Percentiles rank a stretch among this genome's conserved stretches.
Evolutionary conservation across 2,888 invertebrate genomes (phyloP).

Genomic region (Smittia sp.): DNA sequence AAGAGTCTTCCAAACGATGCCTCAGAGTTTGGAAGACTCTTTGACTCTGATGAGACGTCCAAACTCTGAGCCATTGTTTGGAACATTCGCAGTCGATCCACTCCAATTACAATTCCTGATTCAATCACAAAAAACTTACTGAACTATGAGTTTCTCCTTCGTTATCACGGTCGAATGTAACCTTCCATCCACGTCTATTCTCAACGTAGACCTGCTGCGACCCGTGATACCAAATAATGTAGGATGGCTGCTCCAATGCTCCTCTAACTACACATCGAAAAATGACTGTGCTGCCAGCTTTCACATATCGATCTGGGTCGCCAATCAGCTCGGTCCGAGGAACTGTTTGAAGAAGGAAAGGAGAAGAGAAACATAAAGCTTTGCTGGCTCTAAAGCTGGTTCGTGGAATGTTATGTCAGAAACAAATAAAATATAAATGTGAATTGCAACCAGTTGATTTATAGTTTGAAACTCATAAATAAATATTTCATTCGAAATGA

Average conservation of each 20-base stretch:
- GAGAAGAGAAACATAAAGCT: not conserved
- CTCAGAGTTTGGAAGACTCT: too few relatives aligned
- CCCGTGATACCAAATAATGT: conserved; percentile 83
- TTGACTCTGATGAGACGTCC: too few relatives aligned
- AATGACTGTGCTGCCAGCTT: conserved; percentile 76
- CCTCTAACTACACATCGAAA: conserved; percentile 80
- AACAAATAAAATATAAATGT: conserved; percentile 21
- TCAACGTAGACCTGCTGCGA: conserved; percentile 42
- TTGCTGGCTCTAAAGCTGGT: not conserved
- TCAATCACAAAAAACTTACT: conserved; percentile 18
- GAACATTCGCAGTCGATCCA: not conserved
- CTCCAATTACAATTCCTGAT: not conserved
- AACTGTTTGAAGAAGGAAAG: conserved; percentile 58
- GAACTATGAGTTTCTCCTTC: conserved; percentile 37
- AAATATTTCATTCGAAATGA: conserved; percentile 31
- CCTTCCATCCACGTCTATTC: conserved; percentile 42
- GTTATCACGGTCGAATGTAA: conserved; percentile 38
- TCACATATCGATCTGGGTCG: conserved; percentile 78
- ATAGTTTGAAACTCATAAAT: conserved; percentile 24
- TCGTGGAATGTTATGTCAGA: not conserved
- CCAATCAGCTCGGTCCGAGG: conserved; percentile 82
- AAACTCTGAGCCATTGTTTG: too few relatives aligned
- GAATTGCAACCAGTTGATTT: conserved; percentile 35
- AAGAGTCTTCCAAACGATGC: too few relatives aligned
- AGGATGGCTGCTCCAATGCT: conserved; percentile 79